Conservation (phyloP, 2,797 vertebrate species). For the Arnoldichthys spilopterus region DNA sequence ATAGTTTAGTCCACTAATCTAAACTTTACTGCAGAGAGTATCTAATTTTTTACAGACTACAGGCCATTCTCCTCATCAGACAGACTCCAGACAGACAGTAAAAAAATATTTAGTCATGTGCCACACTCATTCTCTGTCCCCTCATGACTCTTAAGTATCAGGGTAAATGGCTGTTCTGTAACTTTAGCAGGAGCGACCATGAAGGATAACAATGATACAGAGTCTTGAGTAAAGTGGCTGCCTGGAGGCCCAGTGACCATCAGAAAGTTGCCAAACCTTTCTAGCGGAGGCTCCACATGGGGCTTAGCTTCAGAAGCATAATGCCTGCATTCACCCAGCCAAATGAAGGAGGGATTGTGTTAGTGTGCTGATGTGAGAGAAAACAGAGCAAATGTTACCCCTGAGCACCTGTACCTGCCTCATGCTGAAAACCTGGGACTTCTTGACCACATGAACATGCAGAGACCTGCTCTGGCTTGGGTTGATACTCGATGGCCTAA, state of each 20-base stretch:
- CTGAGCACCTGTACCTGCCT: conserved; percentile 5
- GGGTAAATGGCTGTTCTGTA: conserved; percentile 42
- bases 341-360: conserved; percentile 54
- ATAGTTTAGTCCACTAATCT: not conserved
- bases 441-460: not conserved
- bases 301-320: conserved; percentile 46
- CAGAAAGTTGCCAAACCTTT: conserved; percentile 24
- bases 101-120: not conserved
- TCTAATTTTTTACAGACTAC: not conserved
- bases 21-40: not conserved
- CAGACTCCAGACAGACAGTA: not conserved
- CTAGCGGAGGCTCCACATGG: conserved; percentile 13
- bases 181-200: conserved; percentile 39
- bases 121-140: conserved; percentile 3
- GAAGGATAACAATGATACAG: conserved; percentile 32
- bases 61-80: not conserved
- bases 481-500: not conserved
- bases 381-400: conserved; percentile 2
- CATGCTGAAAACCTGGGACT: conserved; percentile 5
- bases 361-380: conserved; percentile 40
- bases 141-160: conserved; percentile 24
- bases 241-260: conserved; percentile 16
- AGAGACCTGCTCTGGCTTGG: not conserved
- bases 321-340: conserved; percentile 57
- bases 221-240: not conserved